phyloP scores from a whole-genome alignment of 92 coral and sea anemone species.

The Epizoanthus fatuus region DNA sequence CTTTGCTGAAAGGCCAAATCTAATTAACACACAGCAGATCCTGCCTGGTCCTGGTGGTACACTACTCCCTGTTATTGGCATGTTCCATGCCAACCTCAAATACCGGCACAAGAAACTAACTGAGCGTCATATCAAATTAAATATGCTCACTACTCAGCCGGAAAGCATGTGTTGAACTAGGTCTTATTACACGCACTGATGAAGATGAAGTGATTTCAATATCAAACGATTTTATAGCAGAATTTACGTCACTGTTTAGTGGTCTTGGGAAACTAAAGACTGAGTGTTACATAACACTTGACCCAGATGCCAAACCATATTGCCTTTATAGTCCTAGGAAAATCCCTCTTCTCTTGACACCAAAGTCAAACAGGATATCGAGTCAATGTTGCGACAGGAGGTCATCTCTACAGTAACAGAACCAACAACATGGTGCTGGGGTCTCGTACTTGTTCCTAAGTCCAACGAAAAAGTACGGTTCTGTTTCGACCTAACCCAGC shows the following conservation, averaged over 20 bases:
- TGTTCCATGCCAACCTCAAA: slow-evolving; percentile 44
- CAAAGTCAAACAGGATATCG: neutral
- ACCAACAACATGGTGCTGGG: slow-evolving; percentile 73
- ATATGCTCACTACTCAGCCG: slow-evolving; percentile 32
- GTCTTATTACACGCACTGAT: slow-evolving; percentile 30
- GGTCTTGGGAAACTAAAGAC: slow-evolving; percentile 36
- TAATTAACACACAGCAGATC: slow-evolving; percentile 35
- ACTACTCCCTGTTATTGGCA: slow-evolving; percentile 57
- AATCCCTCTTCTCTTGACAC: neutral
- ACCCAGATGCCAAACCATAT: slow-evolving; percentile 41
- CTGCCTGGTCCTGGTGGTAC: slow-evolving; percentile 59
- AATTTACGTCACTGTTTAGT: slow-evolving; percentile 32
- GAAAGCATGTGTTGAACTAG: slow-evolving; percentile 59
- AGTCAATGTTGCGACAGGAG: too few species aligned
- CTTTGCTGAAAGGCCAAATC: slow-evolving; percentile 49
- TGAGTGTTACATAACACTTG: slow-evolving; percentile 33
- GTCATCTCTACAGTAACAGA: slow-evolving; percentile 34
- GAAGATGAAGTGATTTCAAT: too few species aligned
- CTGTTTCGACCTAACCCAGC: slow-evolving; percentile 54
- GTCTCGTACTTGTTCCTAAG: slow-evolving; percentile 62
- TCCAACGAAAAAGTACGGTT: neutral
- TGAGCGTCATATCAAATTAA: neutral
- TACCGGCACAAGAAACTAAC: too few species aligned
- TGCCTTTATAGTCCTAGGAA: slow-evolving; percentile 4
- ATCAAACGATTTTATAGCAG: slow-evolving; percentile 37